Base-by-base conservation (phyloP, 1,140 invertebrate genomes). In the Ruditapes philippinarum region DNA sequence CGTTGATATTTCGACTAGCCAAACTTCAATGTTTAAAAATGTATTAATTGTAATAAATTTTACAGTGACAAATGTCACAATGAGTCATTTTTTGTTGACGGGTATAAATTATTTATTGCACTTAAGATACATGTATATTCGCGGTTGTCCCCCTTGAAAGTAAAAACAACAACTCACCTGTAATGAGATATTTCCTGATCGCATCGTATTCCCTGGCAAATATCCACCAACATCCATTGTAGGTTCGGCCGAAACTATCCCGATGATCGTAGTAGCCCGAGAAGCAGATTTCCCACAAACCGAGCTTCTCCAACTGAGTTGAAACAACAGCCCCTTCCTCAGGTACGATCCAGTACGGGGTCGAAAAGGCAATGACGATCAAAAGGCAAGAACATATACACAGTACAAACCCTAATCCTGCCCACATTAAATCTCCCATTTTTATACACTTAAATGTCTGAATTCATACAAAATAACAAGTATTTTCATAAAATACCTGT, bases 281-380 rank as follows among this genome's bases (percentile, higher is more conserved):
- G 94, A 99, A 99, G 94, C 98, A 99, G 94, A 99, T 98, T 95
- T 99, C 98, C 98, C 98, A 99, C 7, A 99, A 95, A 0, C 99
- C 99, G 97, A 99, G 98, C 92, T 97, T 97, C 87, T 97, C 98
- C 94, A 98, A 98, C 40, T 76, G 62, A 25, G 87, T 89, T 0
- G 25, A 14, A 2, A 62, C n/a, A 54, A 80, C 25, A 42, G 98
- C 98, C 92, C 98, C 98, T 85, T 98, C 97, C 95, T 98, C 99
- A 0, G 98, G 99, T 94, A 98, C 97, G 68, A 99, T 97, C 98
- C 98, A 99, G 94, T 99, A 99, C 0, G 98, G 98, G 92, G 98
- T 98, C 82, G 97, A 97, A 96, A 99, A 99, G 2, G 98, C 97
- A 85, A 99, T 97, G 3, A 98, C 95, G 80, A 98, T 97, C 17